Conservation (phyloP, 2,888 invertebrate species). For the Uropetala carovei region DNA sequence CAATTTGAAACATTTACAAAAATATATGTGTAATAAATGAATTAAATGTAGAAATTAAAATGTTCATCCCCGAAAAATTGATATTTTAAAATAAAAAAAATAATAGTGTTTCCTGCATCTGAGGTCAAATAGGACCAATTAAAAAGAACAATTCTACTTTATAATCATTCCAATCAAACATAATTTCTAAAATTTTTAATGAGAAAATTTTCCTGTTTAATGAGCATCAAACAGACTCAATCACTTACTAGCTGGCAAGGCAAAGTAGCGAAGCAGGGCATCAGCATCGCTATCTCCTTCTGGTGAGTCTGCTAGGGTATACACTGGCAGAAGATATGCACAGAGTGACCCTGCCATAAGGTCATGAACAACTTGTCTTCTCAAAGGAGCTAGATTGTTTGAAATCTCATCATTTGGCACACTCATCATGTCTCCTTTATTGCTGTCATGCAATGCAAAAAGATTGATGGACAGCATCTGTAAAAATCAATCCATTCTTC, state of each 20-base stretch:
- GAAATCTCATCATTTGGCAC: not conserved
- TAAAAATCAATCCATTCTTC: slow-evolving; percentile 47
- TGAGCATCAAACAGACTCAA: not conserved
- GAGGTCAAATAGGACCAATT: not conserved
- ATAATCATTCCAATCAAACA: not conserved
- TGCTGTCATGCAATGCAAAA: slow-evolving; percentile 78
- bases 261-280: slow-evolving; percentile 80
- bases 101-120: too few species aligned
- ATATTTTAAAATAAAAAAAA: too few species aligned
- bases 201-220: not conserved
- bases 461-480: slow-evolving; percentile 87
- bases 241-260: slow-evolving; percentile 82
- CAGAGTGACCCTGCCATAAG: slow-evolving; percentile 82
- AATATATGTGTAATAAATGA: too few species aligned
- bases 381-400: slow-evolving; percentile 8
- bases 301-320: slow-evolving; percentile 78
- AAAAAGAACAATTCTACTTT: not conserved
- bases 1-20: too few species aligned
- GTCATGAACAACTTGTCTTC: slow-evolving; percentile 71
- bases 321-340: slow-evolving; percentile 83
- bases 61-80: too few species aligned
- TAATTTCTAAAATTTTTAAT: not conserved
- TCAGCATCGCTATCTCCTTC: slow-evolving; percentile 74
- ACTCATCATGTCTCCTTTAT: slow-evolving; percentile 3
- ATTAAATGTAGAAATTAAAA: too few species aligned